A percentile compares a stretch with the other conserved stretches of the same genome.
Evolutionary conservation across 2,797 vertebrate genomes (phyloP).

Genomic region (Acropternis orthonyx): DNA sequence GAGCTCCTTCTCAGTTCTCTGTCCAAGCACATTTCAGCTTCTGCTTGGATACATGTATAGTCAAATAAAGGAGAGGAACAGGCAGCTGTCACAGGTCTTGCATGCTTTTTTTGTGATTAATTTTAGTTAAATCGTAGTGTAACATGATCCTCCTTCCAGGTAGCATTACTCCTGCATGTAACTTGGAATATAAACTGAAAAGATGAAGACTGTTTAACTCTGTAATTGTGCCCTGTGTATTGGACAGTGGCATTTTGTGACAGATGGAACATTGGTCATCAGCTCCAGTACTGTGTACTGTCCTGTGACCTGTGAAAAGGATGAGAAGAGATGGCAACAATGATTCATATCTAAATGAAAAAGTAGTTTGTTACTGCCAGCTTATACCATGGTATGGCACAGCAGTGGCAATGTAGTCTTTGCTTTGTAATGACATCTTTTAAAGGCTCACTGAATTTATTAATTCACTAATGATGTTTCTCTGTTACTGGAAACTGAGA

Average conservation of each 20-base stretch:
- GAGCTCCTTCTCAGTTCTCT: neutral
- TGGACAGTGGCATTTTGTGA: neutral
- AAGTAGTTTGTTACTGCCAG: neutral
- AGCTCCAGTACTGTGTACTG: neutral
- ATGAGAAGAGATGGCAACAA: constrained; percentile 9
- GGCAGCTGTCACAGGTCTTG: neutral
- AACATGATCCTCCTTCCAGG: neutral
- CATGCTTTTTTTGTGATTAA: neutral
- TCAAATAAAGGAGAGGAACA: neutral
- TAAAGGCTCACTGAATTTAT: neutral
- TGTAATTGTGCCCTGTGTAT: neutral
- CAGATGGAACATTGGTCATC: constrained; percentile 18
- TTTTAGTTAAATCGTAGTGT: neutral
- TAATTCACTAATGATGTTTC: neutral
- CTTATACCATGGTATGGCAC: neutral
- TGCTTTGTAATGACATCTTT: constrained; percentile 6
- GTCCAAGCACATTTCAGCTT: neutral
- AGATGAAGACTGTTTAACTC: neutral
- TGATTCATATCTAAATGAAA: neutral
- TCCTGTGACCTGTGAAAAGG: constrained; percentile 13
- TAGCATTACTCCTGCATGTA: neutral
- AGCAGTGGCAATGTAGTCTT: neutral
- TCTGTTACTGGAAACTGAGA: constrained; percentile 1
- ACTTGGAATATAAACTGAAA: neutral
- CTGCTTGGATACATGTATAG: neutral